Evolutionary conservation across 1,140 invertebrate species (phyloP).

Genomic region (Nephila pilipes): DNA sequence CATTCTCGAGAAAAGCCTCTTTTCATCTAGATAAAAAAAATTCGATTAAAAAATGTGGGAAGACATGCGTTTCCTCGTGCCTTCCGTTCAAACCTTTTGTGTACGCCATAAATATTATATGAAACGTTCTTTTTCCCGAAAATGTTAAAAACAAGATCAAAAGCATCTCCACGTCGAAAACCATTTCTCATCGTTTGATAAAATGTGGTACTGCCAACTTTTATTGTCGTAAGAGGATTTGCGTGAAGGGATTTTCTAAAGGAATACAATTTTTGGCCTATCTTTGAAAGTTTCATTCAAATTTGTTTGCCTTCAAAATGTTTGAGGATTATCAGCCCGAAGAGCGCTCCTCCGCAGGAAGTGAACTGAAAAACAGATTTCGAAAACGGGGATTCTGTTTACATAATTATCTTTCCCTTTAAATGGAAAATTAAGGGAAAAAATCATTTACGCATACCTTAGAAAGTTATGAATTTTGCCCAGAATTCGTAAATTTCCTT

Average conservation of each 20-base stretch:
- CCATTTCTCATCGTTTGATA: background rate
- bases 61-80: background rate
- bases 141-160: background rate
- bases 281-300: background rate
- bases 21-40: background rate
- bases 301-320: background rate
- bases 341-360: background rate
- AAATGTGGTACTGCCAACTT: background rate
- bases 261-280: background rate
- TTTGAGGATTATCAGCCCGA: background rate
- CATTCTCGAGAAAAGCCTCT: background rate
- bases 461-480: too few species aligned
- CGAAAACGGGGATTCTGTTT: too few species aligned
- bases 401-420: too few species aligned
- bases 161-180: background rate
- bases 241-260: background rate
- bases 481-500: too few species aligned
- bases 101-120: background rate
- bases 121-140: background rate
- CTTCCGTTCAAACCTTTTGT: background rate
- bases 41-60: background rate
- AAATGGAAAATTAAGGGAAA: too few species aligned
- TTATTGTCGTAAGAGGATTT: background rate
- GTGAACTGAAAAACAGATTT: too few species aligned
- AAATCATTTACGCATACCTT: too few species aligned